These are phyloP conservation scores for Actinemys pallida DNA, from an alignment of 2,113 vertebrate genomes.

Conservation along the genomic window DNA sequence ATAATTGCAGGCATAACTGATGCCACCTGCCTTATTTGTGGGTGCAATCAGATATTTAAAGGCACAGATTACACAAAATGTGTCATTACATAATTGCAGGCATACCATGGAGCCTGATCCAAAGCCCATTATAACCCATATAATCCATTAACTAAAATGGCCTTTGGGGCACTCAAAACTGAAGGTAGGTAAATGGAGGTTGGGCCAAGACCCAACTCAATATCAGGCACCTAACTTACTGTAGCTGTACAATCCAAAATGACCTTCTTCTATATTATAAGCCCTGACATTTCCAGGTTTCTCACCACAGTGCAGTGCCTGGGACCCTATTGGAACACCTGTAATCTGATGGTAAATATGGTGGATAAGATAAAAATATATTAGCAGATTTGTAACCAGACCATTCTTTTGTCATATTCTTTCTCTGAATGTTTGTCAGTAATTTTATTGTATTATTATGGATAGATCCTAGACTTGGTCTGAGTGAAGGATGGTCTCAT, in stretches of 20 bases:
- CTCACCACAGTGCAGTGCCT: not conserved
- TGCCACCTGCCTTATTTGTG: not conserved
- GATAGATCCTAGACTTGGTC: not conserved
- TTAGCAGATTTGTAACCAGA: not conserved
- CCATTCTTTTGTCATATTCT: not conserved
- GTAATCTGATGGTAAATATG: not conserved
- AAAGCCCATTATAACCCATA: not conserved
- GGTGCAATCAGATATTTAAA: not conserved
- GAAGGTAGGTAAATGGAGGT: not conserved
- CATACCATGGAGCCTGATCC: rapidly evolving
- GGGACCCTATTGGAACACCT: not conserved
- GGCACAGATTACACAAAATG: not conserved
- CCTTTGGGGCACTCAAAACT: not conserved
- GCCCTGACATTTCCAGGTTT: not conserved
- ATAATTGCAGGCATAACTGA: not conserved
- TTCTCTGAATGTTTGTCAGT: not conserved
- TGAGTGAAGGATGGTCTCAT: not conserved
- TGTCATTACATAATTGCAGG: not conserved
- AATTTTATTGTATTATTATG: not conserved
- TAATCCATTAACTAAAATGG: not conserved
- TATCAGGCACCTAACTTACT: not conserved
- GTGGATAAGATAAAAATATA: not conserved
- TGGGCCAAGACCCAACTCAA: not conserved
- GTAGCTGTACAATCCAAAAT: not conserved
- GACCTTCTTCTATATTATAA: not conserved